Base-by-base conservation (phyloP, 2,797 vertebrate species). In the Myotis vivesi region DNA sequence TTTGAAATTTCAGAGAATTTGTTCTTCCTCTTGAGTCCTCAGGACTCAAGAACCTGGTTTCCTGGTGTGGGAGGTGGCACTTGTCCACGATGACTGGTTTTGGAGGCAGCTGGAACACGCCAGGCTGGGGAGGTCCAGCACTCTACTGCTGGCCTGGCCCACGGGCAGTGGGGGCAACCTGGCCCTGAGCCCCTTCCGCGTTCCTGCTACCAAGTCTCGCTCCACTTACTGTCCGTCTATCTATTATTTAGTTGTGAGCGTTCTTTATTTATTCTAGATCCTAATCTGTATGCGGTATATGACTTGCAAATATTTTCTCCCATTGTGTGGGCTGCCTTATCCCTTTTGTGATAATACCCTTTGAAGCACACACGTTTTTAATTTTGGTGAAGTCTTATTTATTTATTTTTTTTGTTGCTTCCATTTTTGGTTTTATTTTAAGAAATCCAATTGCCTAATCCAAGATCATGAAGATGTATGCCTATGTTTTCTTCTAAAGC, bases 11-110 rank as follows among this genome's bases (percentile, higher is more conserved):
- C 0, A 99, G 10, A 25, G 98, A 98, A 87, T 98, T 81, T 28
- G 97, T 99, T 96, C 99, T 99, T 97, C 98, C 98, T 59, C 99
- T 98, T 23, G n/a, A n/a, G n/a, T n/a, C n/a, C n/a, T 99, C 99
- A 69, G 99, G 99, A 95, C 99, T 99, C 93, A 99, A 94, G 91
- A 99, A 99, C 98, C 99, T 99, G 96, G 20, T 25, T 77, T 77
- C 20, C 75, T 2, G 20, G 75, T 13, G 19, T 13, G n/a, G 49
- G 49, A 51, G 75, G 11, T 20, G 19, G n/a, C 2, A 13, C 49
- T 33, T 55, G 49, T 55, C n/a, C n/a, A 16, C 20, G 8, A 3
- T 25, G 75, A 23, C 49, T 55, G n/a, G n/a, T 55, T 36, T 19
- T 36, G 49, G 75, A 36, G 49, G 75, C n/a, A n/a, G 75, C 49